Evolutionary conservation across 2,888 invertebrate genomes (phyloP).

Genomic region (Papilio protenor): DNA sequence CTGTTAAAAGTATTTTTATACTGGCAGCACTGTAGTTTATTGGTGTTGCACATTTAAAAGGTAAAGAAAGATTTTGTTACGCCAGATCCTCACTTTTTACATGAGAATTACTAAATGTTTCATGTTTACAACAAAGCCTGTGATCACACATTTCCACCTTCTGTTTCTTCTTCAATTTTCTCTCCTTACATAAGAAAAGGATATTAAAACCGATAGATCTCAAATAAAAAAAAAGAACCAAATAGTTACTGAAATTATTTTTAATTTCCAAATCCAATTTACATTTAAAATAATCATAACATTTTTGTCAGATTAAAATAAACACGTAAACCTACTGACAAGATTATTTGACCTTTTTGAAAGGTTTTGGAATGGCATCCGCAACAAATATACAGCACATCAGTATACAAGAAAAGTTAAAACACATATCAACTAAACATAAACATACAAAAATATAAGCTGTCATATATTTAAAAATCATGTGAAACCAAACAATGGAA

Average conservation of each 20-base stretch:
- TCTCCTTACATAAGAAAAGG: not conserved
- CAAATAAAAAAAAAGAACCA: conserved; percentile 27
- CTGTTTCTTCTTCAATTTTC: too few species aligned
- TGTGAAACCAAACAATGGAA: not conserved
- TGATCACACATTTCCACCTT: not conserved
- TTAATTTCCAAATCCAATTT: conserved; percentile 80
- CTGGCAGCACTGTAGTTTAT: not conserved
- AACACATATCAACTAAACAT: conserved; percentile 10
- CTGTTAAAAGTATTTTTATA: not conserved
- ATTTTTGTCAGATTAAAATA: conserved; percentile 67
- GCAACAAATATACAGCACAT: conserved; percentile 59
- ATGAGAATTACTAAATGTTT: not conserved
- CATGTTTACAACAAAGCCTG: not conserved
- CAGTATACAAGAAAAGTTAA: conserved; percentile 50
- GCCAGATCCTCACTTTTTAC: not conserved
- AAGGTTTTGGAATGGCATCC: conserved; percentile 82
- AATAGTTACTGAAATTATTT: conserved; percentile 58
- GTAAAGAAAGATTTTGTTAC: not conserved
- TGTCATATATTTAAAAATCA: conserved; percentile 10
- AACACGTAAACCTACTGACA: conserved; percentile 79
- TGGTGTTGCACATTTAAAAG: not conserved
- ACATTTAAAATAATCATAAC: conserved; percentile 76
- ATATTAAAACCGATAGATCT: not conserved
- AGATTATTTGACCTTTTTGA: conserved; percentile 79
- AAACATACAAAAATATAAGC: conserved; percentile 13